Evolutionary conservation across 1,140 invertebrate species (phyloP).

Genomic region (Stenopsyche tienmushanensis): DNA sequence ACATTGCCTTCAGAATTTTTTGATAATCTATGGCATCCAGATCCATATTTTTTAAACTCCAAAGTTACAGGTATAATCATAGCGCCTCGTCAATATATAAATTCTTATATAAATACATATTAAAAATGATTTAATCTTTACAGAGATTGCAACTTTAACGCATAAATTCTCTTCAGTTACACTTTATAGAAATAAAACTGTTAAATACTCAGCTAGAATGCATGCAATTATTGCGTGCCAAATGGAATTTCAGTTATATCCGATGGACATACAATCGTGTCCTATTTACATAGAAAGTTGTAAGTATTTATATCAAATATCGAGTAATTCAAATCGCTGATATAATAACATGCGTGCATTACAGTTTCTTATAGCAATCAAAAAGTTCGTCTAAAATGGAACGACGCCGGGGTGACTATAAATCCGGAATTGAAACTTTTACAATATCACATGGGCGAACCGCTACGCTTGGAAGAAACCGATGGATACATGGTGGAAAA

Average conservation of each 20-base stretch:
- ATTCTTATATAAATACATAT: not conserved
- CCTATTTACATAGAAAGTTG: conserved; percentile 81
- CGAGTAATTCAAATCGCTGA: not conserved
- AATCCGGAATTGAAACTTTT: conserved; percentile 76
- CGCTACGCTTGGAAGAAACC: conserved; percentile 66
- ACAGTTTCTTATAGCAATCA: conserved; percentile 75
- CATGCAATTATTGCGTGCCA: conserved; percentile 82
- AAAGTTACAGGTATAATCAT: conserved; percentile 68
- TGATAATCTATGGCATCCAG: conserved; percentile 82
- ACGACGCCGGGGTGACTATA: conserved; percentile 67
- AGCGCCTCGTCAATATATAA: not conserved
- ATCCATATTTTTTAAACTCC: conserved; percentile 83
- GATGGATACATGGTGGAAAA: conserved; percentile 71
- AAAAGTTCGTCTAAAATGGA: conserved; percentile 70
- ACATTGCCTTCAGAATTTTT: conserved; percentile 77
- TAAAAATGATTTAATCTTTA: conserved; percentile 36
- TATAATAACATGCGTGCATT: conserved; percentile 40
- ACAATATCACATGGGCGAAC: conserved; percentile 74
- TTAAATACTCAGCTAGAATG: conserved; percentile 75
- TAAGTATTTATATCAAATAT: conserved; percentile 55
- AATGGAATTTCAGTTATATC: conserved; percentile 83
- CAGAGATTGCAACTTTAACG: conserved; percentile 76
- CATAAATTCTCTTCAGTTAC: conserved; percentile 80
- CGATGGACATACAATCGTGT: conserved; percentile 82
- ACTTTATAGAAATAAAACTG: conserved; percentile 75